These are phyloP conservation scores for Coleophora deauratella DNA, from an alignment of 2,888 invertebrate species.

Conservation along the genomic window DNA sequence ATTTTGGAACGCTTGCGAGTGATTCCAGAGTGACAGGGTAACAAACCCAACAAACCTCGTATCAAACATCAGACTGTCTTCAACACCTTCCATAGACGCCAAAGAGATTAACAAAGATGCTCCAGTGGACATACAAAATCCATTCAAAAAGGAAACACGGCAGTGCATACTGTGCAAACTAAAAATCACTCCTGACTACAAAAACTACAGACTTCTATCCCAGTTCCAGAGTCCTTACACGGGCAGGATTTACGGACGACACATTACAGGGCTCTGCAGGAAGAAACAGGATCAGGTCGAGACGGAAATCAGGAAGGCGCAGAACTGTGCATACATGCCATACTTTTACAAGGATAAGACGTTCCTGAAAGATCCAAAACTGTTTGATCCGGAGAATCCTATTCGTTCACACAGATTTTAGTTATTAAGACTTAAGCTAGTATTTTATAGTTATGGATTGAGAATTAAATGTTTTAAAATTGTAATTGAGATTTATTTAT, in stretches of 20 bases:
- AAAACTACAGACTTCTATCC: conserved; percentile 91
- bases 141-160: conserved; percentile 81
- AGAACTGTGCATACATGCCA: conserved; percentile 87
- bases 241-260: conserved; percentile 91
- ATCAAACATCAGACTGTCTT: conserved; percentile 28
- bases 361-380: conserved; percentile 89
- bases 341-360: conserved; percentile 84
- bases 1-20: too few relatives aligned
- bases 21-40: too few relatives aligned
- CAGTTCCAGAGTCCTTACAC: conserved; percentile 98
- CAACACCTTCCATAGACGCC: conserved; percentile 28
- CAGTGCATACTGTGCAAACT: conserved; percentile 89
- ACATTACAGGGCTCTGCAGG: conserved; percentile 95
- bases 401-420: conserved; percentile 86
- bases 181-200: conserved; percentile 88
- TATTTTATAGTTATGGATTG: too few relatives aligned
- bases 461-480: too few relatives aligned
- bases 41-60: too few relatives aligned
- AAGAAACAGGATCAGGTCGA: conserved; percentile 84
- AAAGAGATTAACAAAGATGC: conserved; percentile 37
- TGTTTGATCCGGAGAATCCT: conserved; percentile 92
- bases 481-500: conserved; percentile 6
- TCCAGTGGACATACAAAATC: conserved; percentile 81
- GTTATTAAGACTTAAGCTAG: conserved; percentile 9
- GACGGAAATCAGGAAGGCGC: conserved; percentile 82